Evolutionary conservation across 2,888 invertebrate species (phyloP), one percentile per base, ranked within the genome.

Genomic region (Tribolium freemani): DNA sequence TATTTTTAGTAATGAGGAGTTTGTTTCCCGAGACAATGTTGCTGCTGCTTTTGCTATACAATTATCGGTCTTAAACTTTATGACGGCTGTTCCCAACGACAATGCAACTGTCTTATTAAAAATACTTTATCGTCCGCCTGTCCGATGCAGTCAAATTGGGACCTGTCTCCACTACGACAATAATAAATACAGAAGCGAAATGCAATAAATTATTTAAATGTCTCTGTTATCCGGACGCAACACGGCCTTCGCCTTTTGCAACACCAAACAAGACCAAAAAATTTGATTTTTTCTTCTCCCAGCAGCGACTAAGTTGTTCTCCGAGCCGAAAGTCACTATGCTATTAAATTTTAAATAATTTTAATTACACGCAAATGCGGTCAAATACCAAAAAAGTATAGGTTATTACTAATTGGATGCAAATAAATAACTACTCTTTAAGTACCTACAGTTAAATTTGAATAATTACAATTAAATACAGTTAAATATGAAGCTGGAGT

Each of bases 101-200:
- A 60, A 74, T 76, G 76, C 75, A 74, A 75, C 77, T 69, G 75
- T 79, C 81, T 81, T 81, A 79, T 81, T 81, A 81, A 80, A 80
- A 78, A 80, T 80, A 77, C 77, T 81, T 81, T 81, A 81, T 80
- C 71, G 78, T 78, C 76, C 61, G 75, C 63, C 56, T 56, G 63
- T 50, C 57, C 31, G 48, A n/a, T 46, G 75, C 75, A 74, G 76
- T 79, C 77, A 77, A 78, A 79, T 78, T 78, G 76, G 76, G 76
- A 76, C 66, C 76, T 76, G 79, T 75, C 77, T 77, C 63, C 31
- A 69, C 51, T 21, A 45, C 26, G 66, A 56, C 66, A 26, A 67
- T 67, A 67, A 67, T 69, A 69, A 69, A 69, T 69, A 69, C 54
- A 31, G 26, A 53, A n/a, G 38, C 69, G 45, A 69, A 61, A 54